Base-by-base conservation (phyloP, 1,140 invertebrate genomes). In the Euglossa dilemma region DNA sequence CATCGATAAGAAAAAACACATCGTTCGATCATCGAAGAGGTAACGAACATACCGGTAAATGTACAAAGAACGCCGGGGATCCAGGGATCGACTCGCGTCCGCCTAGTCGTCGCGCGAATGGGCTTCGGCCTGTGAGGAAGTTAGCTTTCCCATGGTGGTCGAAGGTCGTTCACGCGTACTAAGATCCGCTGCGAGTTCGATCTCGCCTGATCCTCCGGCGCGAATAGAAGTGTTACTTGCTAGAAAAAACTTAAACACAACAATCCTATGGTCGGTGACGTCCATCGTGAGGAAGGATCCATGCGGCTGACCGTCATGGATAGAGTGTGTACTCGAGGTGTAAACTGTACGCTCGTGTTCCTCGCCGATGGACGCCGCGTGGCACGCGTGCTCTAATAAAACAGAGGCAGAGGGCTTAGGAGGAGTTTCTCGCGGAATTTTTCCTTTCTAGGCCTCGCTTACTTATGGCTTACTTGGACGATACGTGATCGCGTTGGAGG, bases 221-320 rank as follows among this genome's bases (percentile, higher is more conserved):
- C 80, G 84, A 91, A 90, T 87, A 87, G 14, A 25, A 91, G 86
- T 63, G 36, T 87, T 92, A 93, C 89, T 93, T 69, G 79, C 92
- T 94, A 93, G 88, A 54, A 6, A 93, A 93, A 94, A 94, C 93
- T 87, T 93, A 92, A 94, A 94, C 92, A 93, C 92, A 94, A 94
- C 93, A 94, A 94, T 92, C 83, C 75, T 89, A 88, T 64, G 52
- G 80, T 57, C 80, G 89, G 85, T 50, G 85, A 90, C 77, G 87
- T 89, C 87, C 78, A 91, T 84, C 85, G 91, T 86, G 67, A 89
- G 88, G 85, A 90, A 89, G 36, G 64, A 57, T 4, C 2, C 28
- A 8, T 14, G 0, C 6, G 11, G 14, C 5, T 16, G 16, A 9
- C 20, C 77, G 47, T 57, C 36, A 57, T 28, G 54, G 36, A 36